Evolutionary conservation across 1,140 invertebrate species (phyloP), one percentile per base, ranked within the genome.

Genomic region (Tetranychus urticae): DNA sequence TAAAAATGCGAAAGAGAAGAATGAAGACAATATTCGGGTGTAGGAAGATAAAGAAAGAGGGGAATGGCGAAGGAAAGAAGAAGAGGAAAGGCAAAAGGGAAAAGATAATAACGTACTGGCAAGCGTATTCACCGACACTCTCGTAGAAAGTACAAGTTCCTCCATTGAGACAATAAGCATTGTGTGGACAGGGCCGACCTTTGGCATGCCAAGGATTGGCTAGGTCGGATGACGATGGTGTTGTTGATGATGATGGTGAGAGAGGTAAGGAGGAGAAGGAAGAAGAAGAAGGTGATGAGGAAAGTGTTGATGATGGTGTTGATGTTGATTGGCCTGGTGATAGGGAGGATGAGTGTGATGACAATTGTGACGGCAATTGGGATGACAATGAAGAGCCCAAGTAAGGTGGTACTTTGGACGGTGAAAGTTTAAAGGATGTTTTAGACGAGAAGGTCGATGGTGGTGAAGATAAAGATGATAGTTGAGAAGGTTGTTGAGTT

Each of bases 61-160:
- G 7, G 33, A 35, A 4, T 7, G 23, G 4, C 4, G 4, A 31
- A n/a, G 33, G 33, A 33, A 56, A 34, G 12, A 12, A 14, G 55
- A 14, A 12, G 10, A 33, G 13, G 3, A 34, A 12, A 14, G 8
- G 34, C 13, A 60, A 50, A 55, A 50, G 46, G 4, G 36, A 36
- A 52, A 1, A 60, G 10, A 39, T 50, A 35, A 37, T 50, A 23
- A 71, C 74, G 83, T 75, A 87, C 84, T 81, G 81, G 81, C 84
- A 87, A 72, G 81, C 82, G 69, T 81, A 79, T 73, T 83, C 81
- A 69, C 78, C 78, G 65, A 86, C 79, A 66, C 80, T 78, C 72
- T 82, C 78, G 73, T 85, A 82, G 74, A 81, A 83, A 69, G 82
- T 77, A 73, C 84, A 87, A 62, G 81, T 83, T 71, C 84, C 84